phyloP scores from a whole-genome alignment of 1,140 invertebrate species.

The Stratiolaelaps scimitus region DNA sequence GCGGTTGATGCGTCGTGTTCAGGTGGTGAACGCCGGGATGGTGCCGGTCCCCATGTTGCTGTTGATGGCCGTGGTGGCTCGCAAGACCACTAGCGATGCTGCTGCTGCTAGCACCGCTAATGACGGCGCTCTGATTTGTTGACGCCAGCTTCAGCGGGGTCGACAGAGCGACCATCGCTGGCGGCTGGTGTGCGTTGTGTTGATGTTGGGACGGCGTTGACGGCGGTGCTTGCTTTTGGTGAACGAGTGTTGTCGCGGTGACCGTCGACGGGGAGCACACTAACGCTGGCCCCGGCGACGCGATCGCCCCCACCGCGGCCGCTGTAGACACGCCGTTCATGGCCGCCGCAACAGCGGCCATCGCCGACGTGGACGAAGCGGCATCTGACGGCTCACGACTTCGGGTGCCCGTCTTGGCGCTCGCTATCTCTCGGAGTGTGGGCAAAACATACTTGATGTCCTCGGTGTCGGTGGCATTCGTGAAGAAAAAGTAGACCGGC shows the following conservation, averaged over 20 bases:
- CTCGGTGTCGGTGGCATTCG: constrained; percentile 41
- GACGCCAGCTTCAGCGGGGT: too few species aligned
- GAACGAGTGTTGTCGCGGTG: neutral
- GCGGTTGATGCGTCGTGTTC: too few species aligned
- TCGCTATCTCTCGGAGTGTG: constrained; percentile 23
- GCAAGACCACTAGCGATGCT: too few species aligned
- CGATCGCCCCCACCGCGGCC: constrained; percentile 9
- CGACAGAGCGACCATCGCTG: too few species aligned
- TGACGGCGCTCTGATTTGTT: too few species aligned
- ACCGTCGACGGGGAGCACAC: neutral
- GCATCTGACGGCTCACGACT: constrained; percentile 14
- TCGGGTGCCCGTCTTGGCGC: constrained; percentile 22
- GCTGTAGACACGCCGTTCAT: constrained; percentile 10
- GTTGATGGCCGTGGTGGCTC: too few species aligned
- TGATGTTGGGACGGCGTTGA: too few species aligned
- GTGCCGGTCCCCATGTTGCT: too few species aligned
- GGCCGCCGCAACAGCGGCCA: constrained; percentile 15
- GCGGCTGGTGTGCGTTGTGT: too few species aligned
- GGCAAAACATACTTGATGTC: constrained; percentile 39
- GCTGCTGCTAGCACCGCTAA: too few species aligned
- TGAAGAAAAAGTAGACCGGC: constrained; percentile 32
- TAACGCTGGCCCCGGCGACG: neutral
- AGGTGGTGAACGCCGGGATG: too few species aligned
- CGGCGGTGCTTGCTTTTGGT: too few species aligned
- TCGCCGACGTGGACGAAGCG: constrained; percentile 19